These are phyloP conservation scores for Acrobasis repandana DNA, from an alignment of 2,888 invertebrate genomes.

Conservation along the genomic window DNA sequence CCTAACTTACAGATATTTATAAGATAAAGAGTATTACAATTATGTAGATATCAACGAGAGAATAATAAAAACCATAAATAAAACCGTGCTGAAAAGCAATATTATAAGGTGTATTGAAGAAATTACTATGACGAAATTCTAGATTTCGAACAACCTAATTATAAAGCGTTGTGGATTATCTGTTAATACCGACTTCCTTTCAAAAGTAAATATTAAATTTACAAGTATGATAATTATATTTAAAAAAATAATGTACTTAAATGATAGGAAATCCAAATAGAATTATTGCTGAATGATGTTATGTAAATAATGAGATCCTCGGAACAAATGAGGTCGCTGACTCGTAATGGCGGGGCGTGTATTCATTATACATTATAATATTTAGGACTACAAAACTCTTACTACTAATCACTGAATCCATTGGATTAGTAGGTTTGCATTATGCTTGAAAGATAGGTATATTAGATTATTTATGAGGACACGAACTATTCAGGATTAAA, in stretches of 20 bases:
- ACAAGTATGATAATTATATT: conserved; percentile 36
- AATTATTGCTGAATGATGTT: conserved; percentile 52
- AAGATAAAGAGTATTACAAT: conserved; percentile 52
- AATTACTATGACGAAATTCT: conserved; percentile 73
- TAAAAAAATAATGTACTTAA: conserved; percentile 24
- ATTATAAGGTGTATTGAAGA: conserved; percentile 65
- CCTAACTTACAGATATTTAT: conserved; percentile 70
- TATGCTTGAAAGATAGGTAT: no score
- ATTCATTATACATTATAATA: conserved; percentile 18
- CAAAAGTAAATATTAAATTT: conserved; percentile 59
- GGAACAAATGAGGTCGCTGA: conserved; percentile 16
- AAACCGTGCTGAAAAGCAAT: conserved; percentile 67
- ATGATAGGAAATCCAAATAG: conserved; percentile 8
- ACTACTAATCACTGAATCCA: no score
- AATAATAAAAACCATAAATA: conserved; percentile 40
- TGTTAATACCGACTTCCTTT: conserved; percentile 60
- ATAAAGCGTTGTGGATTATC: conserved; percentile 81
- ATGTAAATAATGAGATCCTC: conserved; percentile 27
- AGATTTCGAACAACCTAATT: conserved; percentile 78
- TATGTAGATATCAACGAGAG: conserved; percentile 45
- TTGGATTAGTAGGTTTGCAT: no score
- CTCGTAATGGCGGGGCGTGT: conserved; percentile 1
- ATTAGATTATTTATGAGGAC: no score
- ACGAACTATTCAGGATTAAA: no score
- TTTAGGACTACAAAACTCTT: background rate